A percentile compares a stretch with the other conserved stretches of the same genome.
These are phyloP conservation scores for Phallusia fumigata DNA, from an alignment of 23 tunicate species.

Conservation along the genomic window DNA sequence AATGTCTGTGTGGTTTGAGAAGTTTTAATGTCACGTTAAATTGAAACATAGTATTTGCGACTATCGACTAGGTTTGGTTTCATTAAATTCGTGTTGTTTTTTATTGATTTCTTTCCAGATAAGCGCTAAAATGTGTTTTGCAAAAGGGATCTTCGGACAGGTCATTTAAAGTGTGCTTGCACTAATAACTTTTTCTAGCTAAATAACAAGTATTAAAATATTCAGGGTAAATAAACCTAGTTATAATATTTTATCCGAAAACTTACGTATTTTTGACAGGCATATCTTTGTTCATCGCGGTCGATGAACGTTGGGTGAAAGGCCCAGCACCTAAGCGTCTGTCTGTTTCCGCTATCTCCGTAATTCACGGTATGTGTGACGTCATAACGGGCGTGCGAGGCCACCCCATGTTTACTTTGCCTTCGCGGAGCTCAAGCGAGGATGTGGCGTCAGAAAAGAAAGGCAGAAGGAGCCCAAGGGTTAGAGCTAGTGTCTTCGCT, in stretches of 20 bases:
- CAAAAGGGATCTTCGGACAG: no score
- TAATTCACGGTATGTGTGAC: constrained; percentile 11
- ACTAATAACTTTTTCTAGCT: no score
- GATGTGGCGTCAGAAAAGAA: background rate
- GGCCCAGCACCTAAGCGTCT: background rate
- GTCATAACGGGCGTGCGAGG: background rate
- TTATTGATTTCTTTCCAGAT: no score
- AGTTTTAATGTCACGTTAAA: background rate
- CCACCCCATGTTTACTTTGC: constrained; percentile 14
- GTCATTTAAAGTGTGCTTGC: no score
- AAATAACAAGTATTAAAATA: no score
- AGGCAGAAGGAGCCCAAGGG: background rate
- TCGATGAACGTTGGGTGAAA: background rate
- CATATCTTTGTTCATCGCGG: background rate
- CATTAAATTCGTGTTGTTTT: no score
- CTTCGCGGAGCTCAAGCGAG: background rate
- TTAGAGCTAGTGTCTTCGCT: background rate
- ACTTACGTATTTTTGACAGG: background rate
- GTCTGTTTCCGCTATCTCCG: background rate
- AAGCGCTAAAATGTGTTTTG: no score
- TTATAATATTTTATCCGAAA: background rate
- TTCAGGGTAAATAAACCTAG: no score
- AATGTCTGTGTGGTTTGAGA: background rate
- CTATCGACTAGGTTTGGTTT: no score
- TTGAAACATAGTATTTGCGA: no score